These are phyloP conservation scores for Nymphicus hollandicus DNA, from an alignment of 2,113 vertebrate genomes.

Conservation along the genomic window DNA sequence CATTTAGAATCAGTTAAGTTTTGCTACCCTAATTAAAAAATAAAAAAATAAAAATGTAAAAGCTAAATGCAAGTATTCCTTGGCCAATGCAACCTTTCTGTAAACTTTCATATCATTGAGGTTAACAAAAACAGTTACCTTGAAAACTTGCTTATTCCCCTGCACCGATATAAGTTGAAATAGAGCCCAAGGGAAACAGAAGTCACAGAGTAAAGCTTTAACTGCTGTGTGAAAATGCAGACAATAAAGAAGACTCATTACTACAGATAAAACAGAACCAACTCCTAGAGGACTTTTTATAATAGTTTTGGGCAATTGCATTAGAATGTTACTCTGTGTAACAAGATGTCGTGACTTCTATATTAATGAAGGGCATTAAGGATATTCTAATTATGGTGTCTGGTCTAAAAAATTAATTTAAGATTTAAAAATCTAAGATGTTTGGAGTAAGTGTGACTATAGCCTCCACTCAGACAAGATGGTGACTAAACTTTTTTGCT, in stretches of 20 bases:
- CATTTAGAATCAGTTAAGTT: no score
- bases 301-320: neutral
- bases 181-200: neutral
- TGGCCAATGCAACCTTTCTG: neutral
- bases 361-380: conserved; percentile 27
- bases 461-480: neutral
- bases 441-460: neutral
- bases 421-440: conserved; percentile 3
- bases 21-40: neutral
- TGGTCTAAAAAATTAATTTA: conserved; percentile 20
- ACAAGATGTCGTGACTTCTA: conserved; percentile 23
- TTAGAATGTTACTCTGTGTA: conserved; percentile 2
- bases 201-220: conserved; percentile 5
- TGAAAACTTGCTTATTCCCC: neutral
- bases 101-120: neutral
- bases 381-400: conserved; percentile 13
- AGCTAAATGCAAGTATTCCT: neutral
- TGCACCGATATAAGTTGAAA: neutral
- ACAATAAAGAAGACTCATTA: conserved; percentile 12
- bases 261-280: neutral
- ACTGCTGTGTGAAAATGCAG: neutral
- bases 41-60: neutral
- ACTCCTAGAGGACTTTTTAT: conserved; percentile 12
- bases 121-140: neutral
- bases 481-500: neutral